Evolutionary conservation across 2,113 vertebrate genomes (phyloP), one percentile per base, ranked within the genome.

Genomic region (Solea solea): DNA sequence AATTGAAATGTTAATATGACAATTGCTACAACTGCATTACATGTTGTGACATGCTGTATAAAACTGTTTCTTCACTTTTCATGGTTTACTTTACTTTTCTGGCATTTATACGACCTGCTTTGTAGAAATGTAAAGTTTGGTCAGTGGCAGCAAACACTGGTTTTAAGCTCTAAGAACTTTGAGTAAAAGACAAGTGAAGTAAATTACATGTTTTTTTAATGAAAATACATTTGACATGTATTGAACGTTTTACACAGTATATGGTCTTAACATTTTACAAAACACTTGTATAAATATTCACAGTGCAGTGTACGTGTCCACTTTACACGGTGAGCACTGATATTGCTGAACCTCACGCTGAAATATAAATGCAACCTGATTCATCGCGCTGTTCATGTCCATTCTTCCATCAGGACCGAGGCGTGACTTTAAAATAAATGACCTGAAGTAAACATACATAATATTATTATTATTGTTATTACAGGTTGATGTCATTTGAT

Each of bases 171-270:
- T 21, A 21, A 21, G 21, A 21, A 21, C 21, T 34, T 34, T 34
- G 1, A 34, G 34, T 34, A 34, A 34, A 34, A 34, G 3, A 34
- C 34, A 48, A 7, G 56, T n/a, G 12, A 15, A 7, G 56, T n/a
- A 9, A 15, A 76, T 72, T 34, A 44, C 13, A 74, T 27, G n/a
- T 78, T 83, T 21, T 21, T 69, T 86, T 86, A 88, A 64, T 83
- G 54, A 84, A 88, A 88, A 86, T 82, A 75, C 74, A 84, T 25
- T 59, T 59, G 5, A 72, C 72, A 58, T 75, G 3, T 48, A 60
- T 62, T 75, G 60, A 34, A 51, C 71, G 58, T 61, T 68, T 73
- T 56, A 51, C 64, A 87, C 73, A 82, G 73, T 60, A 51, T 60
- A 50, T 42, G 80, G 82, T 81, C 74, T 83, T 64, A 39, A 61